Base-by-base conservation (phyloP, 2,888 invertebrate genomes). In the Mellilla xanthometata region DNA sequence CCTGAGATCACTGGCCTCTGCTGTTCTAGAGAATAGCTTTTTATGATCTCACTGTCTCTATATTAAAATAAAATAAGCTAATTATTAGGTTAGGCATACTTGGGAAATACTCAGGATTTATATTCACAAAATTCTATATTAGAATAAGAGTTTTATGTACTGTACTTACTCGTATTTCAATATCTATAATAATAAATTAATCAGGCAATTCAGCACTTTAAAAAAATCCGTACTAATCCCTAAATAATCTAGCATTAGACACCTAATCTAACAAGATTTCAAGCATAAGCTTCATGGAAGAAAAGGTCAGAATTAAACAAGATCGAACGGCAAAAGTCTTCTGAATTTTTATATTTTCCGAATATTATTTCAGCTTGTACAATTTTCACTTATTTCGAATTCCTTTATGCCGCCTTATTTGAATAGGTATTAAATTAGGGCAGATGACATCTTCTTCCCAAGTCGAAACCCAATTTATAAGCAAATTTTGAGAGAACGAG, bases 391-490 rank as follows among this genome's bases (percentile, higher is more conserved):
- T 57, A 63, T 62, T 67, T 57, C 52, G 54, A 38, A 62, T 65
- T 60, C 47, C 28, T 48, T 48, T 48, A 38, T 48, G 47, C 32
- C 33, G 47, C 41, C 49, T 52, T 53, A 62, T 65, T 65, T 61
- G 62, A 65, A 65, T 65, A 60, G 51, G 60, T 52, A 67, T 67
- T 60, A 61, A 68, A 66, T 68, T 62, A 63, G 58, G 46, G 41
- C 54, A 52, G 48, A 53, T 65, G 65, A 65, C 59, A 58, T 66
- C 58, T 67, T 60, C 42, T 60, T 54, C 46, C 58, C 54, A 56
- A 56, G 57, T 56, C 55, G 47, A 57, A 66, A 74, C 55, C 62
- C 68, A 64, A 74, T 73, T 68, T 70, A 60, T 65, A 72, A 69
- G 69, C 65, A 70, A 70, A 72, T 73, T 66, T 65, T 36, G 39